Percentiles rank a stretch among this genome's conserved stretches.
Evolutionary conservation across 2,797 vertebrate genomes (phyloP).

Genomic region (Parauchenoglanis ngamensis): DNA sequence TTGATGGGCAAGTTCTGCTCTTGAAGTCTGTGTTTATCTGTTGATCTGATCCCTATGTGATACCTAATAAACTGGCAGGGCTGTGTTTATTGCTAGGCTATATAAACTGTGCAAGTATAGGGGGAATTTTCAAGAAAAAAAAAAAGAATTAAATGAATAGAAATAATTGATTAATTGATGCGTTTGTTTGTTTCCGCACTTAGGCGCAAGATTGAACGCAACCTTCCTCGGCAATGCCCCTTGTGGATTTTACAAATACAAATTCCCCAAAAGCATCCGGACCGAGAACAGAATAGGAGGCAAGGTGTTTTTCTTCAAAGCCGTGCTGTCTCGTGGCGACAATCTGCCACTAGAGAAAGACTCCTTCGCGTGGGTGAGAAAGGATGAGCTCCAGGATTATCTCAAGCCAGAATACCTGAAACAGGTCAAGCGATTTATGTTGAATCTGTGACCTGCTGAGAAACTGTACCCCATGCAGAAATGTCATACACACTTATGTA

Average conservation of each 20-base stretch:
- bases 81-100: not conserved
- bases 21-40: not conserved
- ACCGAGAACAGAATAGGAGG: conserved; percentile 78
- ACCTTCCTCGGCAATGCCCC: conserved; percentile 91
- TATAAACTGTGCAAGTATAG: not conserved
- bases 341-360: conserved; percentile 52
- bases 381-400: conserved; percentile 85
- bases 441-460: conserved; percentile 71
- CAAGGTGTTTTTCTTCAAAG: conserved; percentile 98
- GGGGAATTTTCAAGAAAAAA: not conserved
- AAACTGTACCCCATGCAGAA: conserved; percentile 21
- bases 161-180: not conserved
- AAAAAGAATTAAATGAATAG: too few species aligned
- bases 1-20: not conserved
- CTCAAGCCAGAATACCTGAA: conserved; percentile 84
- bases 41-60: not conserved
- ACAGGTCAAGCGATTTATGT: conserved; percentile 83
- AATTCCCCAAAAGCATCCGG: conserved; percentile 80
- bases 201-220: conserved; percentile 80
- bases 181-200: not conserved
- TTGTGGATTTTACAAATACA: conserved; percentile 94
- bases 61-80: not conserved
- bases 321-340: conserved; percentile 74
- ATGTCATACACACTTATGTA: conserved; percentile 11
- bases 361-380: conserved; percentile 83